A percentile compares a stretch with the other conserved stretches of the same genome.
Evolutionary conservation across 2,888 invertebrate genomes (phyloP).

Genomic region (Acanthoscelides obtectus): DNA sequence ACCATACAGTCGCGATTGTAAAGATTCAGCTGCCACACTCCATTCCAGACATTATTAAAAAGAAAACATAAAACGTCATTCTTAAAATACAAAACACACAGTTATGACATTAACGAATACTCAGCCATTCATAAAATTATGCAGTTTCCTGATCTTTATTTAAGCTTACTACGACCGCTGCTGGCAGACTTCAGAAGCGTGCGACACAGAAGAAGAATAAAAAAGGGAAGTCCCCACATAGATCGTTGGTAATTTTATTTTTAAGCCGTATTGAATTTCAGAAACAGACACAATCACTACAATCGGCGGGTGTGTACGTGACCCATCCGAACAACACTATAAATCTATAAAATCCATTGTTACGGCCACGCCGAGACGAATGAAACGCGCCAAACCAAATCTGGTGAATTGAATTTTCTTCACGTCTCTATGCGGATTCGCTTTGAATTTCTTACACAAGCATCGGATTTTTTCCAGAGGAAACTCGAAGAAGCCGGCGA

Average conservation of each 20-base stretch:
- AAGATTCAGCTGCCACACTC: not conserved
- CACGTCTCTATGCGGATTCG: not conserved
- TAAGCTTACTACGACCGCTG: not conserved
- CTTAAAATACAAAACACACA: not conserved
- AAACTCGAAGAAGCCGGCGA: not conserved
- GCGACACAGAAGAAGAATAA: not conserved
- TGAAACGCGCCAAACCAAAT: slow-evolving; percentile 1
- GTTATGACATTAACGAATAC: not conserved
- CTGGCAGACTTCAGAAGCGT: not conserved
- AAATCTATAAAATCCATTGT: slow-evolving; percentile 2
- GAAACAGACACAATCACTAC: not conserved
- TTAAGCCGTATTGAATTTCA: not conserved
- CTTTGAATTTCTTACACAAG: not conserved
- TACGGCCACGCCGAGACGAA: not conserved
- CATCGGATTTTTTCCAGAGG: not conserved
- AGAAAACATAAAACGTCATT: not conserved
- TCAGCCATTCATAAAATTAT: not conserved
- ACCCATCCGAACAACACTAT: not conserved
- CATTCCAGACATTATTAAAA: not conserved
- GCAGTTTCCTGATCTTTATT: not conserved
- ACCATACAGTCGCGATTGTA: too few species aligned
- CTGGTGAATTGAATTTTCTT: slow-evolving; percentile 3
- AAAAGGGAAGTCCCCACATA: not conserved
- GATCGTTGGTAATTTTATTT: not conserved
- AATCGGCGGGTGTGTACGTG: not conserved